Evolutionary conservation across 2,797 vertebrate species (phyloP), one percentile per base, ranked within the genome.

Genomic region (Kryptopterus vitreolus): DNA sequence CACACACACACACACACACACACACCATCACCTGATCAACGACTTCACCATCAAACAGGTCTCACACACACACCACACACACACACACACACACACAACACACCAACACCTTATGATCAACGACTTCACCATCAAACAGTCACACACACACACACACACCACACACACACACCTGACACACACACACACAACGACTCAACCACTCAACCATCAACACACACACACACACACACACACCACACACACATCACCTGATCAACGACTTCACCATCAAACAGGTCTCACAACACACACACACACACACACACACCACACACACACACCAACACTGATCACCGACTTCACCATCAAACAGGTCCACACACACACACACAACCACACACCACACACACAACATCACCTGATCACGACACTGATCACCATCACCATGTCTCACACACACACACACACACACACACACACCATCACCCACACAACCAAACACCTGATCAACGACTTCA

Each of bases 21-120:
- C n/a, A 38, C 98, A 99, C 93, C 97, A 98, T 90, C 97, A 99
- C 93, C 96, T 99, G 81, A 98, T 99, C 94, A 99, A 98, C 31
- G 96, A 98, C 94, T 99, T 99, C 90, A 99, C 97, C 87, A 79
- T 77, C 24, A 72, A 76, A 65, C 70, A 82, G 77, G 81, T 74
- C 1, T 15, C 71, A 16, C 46, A 18, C 63, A 69, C 33, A 74
- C 3, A 3, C 3, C 35, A 38, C 35, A 38, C 33, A 57, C 57
- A 10, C 16, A 69, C 62, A 70, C 38, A 57, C 48, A 69, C 48
- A 68, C 55, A 59, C n/a, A 33, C 24, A 31, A 3, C 35, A 38
- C 7, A 3, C 3, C 35, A 1, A 4, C 35, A 38, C 35, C 35
- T 38, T 4, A 38, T 38, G 4, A 38, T 4, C 35, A 3, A 38